Percentiles rank a stretch among this genome's conserved stretches.
phyloP scores from a whole-genome alignment of 2,113 vertebrate genomes.

The Serranochromis macrocephalus region DNA sequence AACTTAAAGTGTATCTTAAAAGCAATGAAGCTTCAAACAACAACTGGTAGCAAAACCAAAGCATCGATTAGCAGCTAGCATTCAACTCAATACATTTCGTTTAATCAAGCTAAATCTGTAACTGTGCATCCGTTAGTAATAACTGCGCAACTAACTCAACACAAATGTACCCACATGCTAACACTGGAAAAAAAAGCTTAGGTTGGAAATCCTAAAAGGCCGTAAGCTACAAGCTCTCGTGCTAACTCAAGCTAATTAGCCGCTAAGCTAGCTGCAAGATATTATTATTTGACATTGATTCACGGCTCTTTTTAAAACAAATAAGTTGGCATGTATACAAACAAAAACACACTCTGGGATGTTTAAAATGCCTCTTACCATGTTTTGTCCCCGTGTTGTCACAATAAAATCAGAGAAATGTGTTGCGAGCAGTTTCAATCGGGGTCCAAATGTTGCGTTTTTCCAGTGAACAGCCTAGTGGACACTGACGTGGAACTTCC shows the following conservation, averaged over 20 bases:
- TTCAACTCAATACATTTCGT: not conserved
- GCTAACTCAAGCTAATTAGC: slow-evolving; percentile 38
- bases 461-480: slow-evolving; percentile 13
- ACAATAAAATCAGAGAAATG: slow-evolving; percentile 6
- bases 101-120: rapidly evolving
- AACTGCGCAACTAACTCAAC: not conserved
- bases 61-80: not conserved
- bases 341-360: rapidly evolving
- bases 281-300: not conserved
- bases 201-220: not conserved
- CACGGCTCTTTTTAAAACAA: not conserved
- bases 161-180: not conserved
- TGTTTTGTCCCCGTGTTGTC: slow-evolving; percentile 38
- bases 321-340: rapidly evolving
- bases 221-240: not conserved
- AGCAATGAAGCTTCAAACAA: not conserved
- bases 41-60: not conserved
- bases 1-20: not conserved
- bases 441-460: slow-evolving; percentile 4
- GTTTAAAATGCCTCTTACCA: slow-evolving; percentile 51
- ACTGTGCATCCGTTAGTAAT: rapidly evolving
- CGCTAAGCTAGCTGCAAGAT: slow-evolving; percentile 9
- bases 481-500: slow-evolving; percentile 78
- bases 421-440: not conserved
- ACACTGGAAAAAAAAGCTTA: not conserved